phyloP scores from a whole-genome alignment of 1,140 invertebrate species.

The Solen grandis region DNA sequence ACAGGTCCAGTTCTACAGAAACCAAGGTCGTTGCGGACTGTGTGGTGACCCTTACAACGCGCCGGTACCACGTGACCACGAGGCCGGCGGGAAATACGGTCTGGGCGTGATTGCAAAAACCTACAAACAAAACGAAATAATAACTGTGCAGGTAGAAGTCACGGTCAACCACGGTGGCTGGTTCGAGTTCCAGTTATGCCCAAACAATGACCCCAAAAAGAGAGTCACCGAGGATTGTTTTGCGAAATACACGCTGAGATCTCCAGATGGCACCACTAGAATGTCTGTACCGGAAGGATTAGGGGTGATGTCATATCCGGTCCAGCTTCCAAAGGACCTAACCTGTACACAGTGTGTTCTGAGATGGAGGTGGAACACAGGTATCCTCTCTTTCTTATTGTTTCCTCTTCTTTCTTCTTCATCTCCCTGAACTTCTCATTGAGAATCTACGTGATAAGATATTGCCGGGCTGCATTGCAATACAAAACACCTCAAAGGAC shows the following conservation, averaged over 20 bases:
- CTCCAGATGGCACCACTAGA: constrained; percentile 27
- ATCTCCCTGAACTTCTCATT: constrained; percentile 3
- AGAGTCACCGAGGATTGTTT: constrained; percentile 64
- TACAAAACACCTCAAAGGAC: constrained; percentile 21
- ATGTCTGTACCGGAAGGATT: background rate
- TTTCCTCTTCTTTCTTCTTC: background rate
- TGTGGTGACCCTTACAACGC: constrained; percentile 78
- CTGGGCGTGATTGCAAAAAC: constrained; percentile 75
- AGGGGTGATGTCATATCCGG: constrained; percentile 29
- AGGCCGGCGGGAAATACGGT: constrained; percentile 80
- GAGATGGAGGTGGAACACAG: constrained; percentile 91
- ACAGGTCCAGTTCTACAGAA: constrained; percentile 72
- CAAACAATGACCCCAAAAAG: constrained; percentile 82
- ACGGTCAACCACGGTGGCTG: constrained; percentile 84
- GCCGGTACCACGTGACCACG: constrained; percentile 78
- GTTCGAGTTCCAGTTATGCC: constrained; percentile 93
- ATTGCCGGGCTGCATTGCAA: background rate
- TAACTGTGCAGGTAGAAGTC: constrained; percentile 65
- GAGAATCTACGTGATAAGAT: constrained; percentile 1
- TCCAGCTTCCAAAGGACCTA: constrained; percentile 87
- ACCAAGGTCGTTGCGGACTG: constrained; percentile 66
- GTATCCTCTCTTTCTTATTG: constrained; percentile 3
- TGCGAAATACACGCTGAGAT: constrained; percentile 51
- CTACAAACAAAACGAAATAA: constrained; percentile 70
- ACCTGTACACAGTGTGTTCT: constrained; percentile 93